Evolutionary conservation across 2,888 invertebrate species (phyloP).

Genomic region (Coelogynopora nodosa): DNA sequence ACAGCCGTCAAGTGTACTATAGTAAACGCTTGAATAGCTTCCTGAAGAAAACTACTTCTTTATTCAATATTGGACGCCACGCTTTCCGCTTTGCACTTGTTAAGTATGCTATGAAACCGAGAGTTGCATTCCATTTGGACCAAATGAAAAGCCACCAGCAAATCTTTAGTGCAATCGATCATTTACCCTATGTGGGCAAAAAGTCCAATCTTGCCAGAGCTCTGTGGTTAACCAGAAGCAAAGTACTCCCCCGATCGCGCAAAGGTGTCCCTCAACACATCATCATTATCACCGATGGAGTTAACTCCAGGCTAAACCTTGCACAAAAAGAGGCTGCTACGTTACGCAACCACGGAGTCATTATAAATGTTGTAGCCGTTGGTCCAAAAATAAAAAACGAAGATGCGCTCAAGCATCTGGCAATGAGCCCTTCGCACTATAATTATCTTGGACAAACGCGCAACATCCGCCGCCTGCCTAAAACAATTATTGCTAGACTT

Average conservation of each 20-base stretch:
- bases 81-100: slow-evolving; percentile 38
- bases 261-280: slow-evolving; percentile 4
- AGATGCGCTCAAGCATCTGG: background rate
- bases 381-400: background rate
- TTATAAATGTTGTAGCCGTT: slow-evolving; percentile 9
- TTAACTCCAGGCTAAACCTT: background rate
- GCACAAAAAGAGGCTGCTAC: background rate
- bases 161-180: background rate
- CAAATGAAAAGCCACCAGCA: background rate
- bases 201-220: slow-evolving; percentile 33
- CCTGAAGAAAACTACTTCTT: slow-evolving; percentile 4
- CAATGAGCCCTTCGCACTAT: background rate
- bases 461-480: background rate
- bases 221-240: slow-evolving; percentile 14
- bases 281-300: slow-evolving; percentile 26
- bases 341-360: background rate
- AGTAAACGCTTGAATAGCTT: background rate
- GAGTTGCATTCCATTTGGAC: slow-evolving; percentile 26
- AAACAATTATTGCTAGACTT: slow-evolving; percentile 29
- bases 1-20: background rate
- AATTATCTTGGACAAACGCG: background rate
- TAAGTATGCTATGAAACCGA: slow-evolving; percentile 35
- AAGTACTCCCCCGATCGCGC: background rate
- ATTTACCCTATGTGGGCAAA: background rate
- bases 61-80: background rate